A percentile compares a stretch with the other conserved stretches of the same genome.
Conservation (phyloP, 1,140 invertebrate species). For the Polypedilum vanderplanki region DNA sequence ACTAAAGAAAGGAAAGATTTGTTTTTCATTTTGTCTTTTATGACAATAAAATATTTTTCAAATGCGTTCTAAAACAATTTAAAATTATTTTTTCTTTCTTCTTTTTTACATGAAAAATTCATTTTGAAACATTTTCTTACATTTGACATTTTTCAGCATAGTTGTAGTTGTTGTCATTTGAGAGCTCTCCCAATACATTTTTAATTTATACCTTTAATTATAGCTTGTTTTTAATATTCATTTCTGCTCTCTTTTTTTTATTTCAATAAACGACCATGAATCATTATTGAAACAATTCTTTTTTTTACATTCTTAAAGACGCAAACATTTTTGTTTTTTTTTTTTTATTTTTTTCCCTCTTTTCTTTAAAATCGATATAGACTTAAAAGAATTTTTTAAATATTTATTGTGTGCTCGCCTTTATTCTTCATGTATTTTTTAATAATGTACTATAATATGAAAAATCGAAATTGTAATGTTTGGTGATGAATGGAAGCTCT, state of each 20-base stretch:
- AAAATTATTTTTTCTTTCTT: background rate
- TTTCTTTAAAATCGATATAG: background rate
- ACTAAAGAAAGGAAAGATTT: too few relatives aligned
- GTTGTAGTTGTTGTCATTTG: background rate
- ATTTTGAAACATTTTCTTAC: background rate
- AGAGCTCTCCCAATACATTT: background rate
- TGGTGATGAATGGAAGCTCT: background rate
- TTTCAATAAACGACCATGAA: background rate
- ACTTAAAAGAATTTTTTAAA: background rate
- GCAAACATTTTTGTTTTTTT: background rate
- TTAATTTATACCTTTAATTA: slow-evolving; percentile 8
- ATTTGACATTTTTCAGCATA: background rate
- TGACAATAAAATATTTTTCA: too few relatives aligned
- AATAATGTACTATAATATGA: slow-evolving; percentile 7
- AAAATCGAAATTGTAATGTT: slow-evolving; percentile 7
- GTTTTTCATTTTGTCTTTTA: too few relatives aligned
- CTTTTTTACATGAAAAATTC: background rate
- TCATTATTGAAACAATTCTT: background rate
- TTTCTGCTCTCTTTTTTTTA: background rate
- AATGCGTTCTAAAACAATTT: background rate
- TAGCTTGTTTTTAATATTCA: slow-evolving; percentile 6
- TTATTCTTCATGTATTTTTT: background rate
- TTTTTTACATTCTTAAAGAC: background rate
- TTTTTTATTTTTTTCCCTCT: background rate
- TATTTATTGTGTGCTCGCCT: background rate